Percentiles rank a stretch among this genome's conserved stretches.
These are phyloP conservation scores for Heliconius eleuchia DNA, from an alignment of 1,140 invertebrate species.

Conservation along the genomic window DNA sequence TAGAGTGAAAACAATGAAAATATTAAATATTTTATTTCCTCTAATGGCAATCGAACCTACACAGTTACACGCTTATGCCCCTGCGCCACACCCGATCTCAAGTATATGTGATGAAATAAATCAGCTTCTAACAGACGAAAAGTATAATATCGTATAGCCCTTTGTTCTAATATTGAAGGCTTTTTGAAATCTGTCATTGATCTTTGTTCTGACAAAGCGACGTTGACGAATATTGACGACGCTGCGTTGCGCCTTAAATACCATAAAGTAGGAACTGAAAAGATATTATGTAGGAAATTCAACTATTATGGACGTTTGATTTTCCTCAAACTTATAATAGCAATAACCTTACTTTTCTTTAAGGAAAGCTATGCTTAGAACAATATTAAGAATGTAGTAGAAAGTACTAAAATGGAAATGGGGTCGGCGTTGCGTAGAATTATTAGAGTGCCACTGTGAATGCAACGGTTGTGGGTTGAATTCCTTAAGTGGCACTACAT, in stretches of 20 bases:
- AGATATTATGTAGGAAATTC: neutral
- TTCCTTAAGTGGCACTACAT: no score
- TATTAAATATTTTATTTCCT: no score
- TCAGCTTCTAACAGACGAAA: neutral
- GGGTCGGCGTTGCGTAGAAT: no score
- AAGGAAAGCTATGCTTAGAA: no score
- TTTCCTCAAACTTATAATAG: neutral
- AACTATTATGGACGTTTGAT: neutral
- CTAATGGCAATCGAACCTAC: neutral
- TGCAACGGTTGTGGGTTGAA: no score
- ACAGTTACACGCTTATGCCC: neutral
- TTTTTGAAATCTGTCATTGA: neutral
- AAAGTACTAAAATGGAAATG: no score
- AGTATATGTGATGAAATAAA: no score
- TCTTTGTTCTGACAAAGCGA: constrained; percentile 1
- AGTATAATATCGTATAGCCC: neutral
- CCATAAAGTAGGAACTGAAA: neutral
- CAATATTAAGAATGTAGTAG: no score
- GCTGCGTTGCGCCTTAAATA: neutral
- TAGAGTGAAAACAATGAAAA: no score
- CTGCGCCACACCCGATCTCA: neutral
- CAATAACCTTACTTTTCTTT: neutral
- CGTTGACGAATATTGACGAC: constrained; percentile 7
- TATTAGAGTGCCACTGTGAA: no score
- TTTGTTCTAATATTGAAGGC: constrained; percentile 10